These are phyloP conservation scores for Drosophila teissieri DNA, from an alignment of 1,140 invertebrate genomes.

Conservation along the genomic window DNA sequence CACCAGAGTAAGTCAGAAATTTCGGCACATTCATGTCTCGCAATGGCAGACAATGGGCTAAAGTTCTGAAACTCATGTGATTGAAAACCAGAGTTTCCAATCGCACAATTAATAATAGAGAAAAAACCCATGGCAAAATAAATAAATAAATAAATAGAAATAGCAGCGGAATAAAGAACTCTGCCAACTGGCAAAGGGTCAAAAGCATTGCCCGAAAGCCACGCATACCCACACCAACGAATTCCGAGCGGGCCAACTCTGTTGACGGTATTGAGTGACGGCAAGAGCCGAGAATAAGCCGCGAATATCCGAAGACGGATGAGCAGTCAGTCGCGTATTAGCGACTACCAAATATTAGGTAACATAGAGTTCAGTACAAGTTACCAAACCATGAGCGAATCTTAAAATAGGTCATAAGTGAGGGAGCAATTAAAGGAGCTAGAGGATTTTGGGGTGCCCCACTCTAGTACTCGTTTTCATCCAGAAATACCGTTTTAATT, in stretches of 20 bases:
- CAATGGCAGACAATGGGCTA: constrained; percentile 71
- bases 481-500: constrained; percentile 37
- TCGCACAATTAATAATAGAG: constrained; percentile 64
- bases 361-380: constrained; percentile 16
- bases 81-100: constrained; percentile 70
- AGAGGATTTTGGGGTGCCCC: not conserved
- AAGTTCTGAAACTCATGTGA: constrained; percentile 73
- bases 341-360: constrained; percentile 20
- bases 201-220: constrained; percentile 51
- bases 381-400: constrained; percentile 16
- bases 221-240: constrained; percentile 24
- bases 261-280: constrained; percentile 52
- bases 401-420: not conserved
- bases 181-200: constrained; percentile 42
- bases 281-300: constrained; percentile 48
- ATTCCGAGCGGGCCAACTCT: constrained; percentile 20
- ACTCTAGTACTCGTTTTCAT: constrained; percentile 2
- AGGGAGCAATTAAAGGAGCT: not conserved
- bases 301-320: constrained; percentile 29
- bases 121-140: constrained; percentile 46
- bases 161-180: constrained; percentile 53
- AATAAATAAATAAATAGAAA: constrained; percentile 58
- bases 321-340: constrained; percentile 19
- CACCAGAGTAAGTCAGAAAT: constrained; percentile 82
- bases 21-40: constrained; percentile 81